phyloP scores from a whole-genome alignment of 2,888 invertebrate species.

The Exephanes ischioxanthus region DNA sequence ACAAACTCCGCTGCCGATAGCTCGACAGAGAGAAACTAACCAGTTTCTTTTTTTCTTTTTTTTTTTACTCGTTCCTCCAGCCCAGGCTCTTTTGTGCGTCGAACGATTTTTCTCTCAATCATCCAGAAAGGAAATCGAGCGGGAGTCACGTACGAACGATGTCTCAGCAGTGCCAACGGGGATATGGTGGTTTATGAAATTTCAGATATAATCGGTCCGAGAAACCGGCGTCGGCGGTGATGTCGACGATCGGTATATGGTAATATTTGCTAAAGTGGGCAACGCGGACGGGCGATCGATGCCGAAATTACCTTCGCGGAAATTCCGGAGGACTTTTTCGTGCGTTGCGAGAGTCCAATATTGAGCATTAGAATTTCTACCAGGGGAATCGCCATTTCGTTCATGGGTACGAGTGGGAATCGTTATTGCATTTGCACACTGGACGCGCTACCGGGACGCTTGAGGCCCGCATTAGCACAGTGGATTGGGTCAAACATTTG shows the following conservation, averaged over 20 bases:
- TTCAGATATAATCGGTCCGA: background rate
- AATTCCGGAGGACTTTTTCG: too few species aligned
- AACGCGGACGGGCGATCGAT: too few species aligned
- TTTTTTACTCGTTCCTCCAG: conserved; percentile 20
- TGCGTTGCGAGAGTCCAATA: too few species aligned
- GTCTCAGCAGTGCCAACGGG: conserved; percentile 27
- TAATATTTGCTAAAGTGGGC: too few species aligned
- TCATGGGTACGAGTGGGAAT: background rate
- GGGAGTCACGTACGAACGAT: conserved; percentile 63
- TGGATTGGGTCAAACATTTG: conserved; percentile 51
- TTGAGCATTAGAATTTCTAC: too few species aligned
- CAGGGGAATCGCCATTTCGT: background rate
- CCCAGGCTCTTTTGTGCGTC: conserved; percentile 33
- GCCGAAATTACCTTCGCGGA: too few species aligned
- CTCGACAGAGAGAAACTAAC: conserved; percentile 9
- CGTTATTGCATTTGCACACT: background rate
- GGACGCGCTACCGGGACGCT: conserved; percentile 40
- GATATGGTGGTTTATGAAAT: conserved; percentile 20
- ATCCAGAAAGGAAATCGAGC: conserved; percentile 56
- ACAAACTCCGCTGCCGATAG: conserved; percentile 59
- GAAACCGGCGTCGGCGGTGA: background rate
- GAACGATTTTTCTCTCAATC: conserved; percentile 62
- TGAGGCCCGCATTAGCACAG: conserved; percentile 48
- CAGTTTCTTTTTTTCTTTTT: background rate
- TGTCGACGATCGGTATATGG: background rate